phyloP scores from a whole-genome alignment of 1,140 invertebrate species.

The Neodiprion lecontei region DNA sequence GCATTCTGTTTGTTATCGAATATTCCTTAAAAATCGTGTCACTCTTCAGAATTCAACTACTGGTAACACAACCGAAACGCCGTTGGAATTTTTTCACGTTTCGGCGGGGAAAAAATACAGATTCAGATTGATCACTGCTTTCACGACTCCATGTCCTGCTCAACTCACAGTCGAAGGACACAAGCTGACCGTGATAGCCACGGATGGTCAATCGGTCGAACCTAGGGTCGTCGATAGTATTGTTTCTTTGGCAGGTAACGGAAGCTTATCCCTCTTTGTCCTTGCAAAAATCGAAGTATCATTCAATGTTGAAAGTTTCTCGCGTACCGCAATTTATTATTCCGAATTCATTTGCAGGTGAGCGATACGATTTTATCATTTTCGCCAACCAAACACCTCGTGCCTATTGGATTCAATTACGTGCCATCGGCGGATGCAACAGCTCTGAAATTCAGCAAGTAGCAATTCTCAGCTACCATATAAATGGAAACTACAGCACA shows the following conservation, averaged over 20 bases:
- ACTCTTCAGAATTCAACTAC: slow-evolving; percentile 30
- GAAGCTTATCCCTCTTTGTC: background rate
- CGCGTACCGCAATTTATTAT: slow-evolving; percentile 12
- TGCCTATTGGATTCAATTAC: slow-evolving; percentile 62
- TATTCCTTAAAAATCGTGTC: no score
- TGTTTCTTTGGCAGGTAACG: slow-evolving; percentile 15
- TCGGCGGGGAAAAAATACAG: background rate
- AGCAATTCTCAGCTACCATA: slow-evolving; percentile 59
- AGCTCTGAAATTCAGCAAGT: slow-evolving; percentile 54
- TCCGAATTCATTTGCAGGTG: slow-evolving; percentile 53
- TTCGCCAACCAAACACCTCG: slow-evolving; percentile 47
- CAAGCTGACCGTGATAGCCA: slow-evolving; percentile 55
- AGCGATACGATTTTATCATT: slow-evolving; percentile 64
- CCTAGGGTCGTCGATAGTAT: slow-evolving; percentile 49
- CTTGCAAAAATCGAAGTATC: background rate
- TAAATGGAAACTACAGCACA: slow-evolving; percentile 26
- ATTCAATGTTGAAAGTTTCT: no score
- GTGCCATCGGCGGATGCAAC: slow-evolving; percentile 54
- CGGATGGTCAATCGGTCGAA: slow-evolving; percentile 63
- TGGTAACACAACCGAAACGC: background rate
- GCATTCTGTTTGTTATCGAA: no score
- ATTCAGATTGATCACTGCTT: background rate
- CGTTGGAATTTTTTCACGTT: background rate
- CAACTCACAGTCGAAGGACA: slow-evolving; percentile 62
- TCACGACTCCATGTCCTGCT: slow-evolving; percentile 47